Evolutionary conservation across 2,113 vertebrate genomes (phyloP), one percentile per base, ranked within the genome.

Genomic region (Dasyornis broadbenti): DNA sequence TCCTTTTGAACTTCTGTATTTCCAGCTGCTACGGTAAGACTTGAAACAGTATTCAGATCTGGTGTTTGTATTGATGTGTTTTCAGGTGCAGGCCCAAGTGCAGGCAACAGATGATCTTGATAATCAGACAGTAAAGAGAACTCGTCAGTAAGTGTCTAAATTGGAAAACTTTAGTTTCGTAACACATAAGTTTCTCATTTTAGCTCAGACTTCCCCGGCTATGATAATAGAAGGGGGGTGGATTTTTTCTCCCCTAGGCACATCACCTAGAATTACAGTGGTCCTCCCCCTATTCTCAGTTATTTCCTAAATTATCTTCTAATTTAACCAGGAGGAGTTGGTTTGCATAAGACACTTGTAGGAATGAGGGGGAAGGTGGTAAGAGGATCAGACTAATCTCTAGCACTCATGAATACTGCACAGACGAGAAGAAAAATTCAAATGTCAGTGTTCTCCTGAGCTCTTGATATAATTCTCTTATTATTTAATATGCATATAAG

Each of bases 71-170:
- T 72, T 89, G 33, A 66, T 97, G 31, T 91, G 28, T 77, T 92
- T 95, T 95, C 94, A 99, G 98, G 98, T 99, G 86, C 98, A 98
- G 91, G 91, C 98, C 66, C 98, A 98, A 80, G 97, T 98, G 92
- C 98, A 98, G 83, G 94, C 97, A 52, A 77, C 95, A 92, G 97
- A 98, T 86, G 96, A 97, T 65, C 86, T 98, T 81, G 97, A 97
- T 37, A 96, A 97, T 87, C 96, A 97, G 80, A 92, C 94, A 90
- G 79, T 95, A 78, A 98, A 98, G 85, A 98, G 97, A 97, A 97
- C 97, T 72, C 98, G 96, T 81, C 98, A 97, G 98, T 99, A 98
- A 98, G 98, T 98, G 86, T 60, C 90, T 72, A 12, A 53, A 78
- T 49, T 86, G 17, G 39, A 80, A 61, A 75, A 65, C 8, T 61